Evolutionary conservation across 1,140 invertebrate genomes (phyloP).

Genomic region (Hyposmocoma kahamanoa): DNA sequence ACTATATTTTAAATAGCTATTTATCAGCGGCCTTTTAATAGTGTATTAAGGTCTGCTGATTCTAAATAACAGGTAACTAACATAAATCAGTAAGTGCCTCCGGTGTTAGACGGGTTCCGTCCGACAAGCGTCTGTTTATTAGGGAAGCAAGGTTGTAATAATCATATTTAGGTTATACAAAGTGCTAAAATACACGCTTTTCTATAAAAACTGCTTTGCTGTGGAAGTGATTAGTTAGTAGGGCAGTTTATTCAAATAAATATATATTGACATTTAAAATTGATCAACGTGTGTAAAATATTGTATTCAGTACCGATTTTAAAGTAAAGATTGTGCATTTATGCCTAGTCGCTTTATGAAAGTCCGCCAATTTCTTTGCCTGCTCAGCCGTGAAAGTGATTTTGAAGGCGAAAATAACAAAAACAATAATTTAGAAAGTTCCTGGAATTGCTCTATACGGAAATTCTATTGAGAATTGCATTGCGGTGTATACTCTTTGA

Average conservation of each 20-base stretch:
- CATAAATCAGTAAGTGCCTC: constrained; percentile 39
- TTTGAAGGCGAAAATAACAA: constrained; percentile 18
- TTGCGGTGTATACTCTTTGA: constrained; percentile 9
- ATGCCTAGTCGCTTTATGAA: too few relatives aligned
- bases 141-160: constrained; percentile 5
- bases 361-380: too few relatives aligned
- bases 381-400: constrained; percentile 22
- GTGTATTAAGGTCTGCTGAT: constrained; percentile 37
- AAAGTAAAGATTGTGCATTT: too few relatives aligned
- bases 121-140: constrained; percentile 12
- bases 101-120: constrained; percentile 21
- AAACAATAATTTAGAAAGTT: constrained; percentile 17
- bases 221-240: neutral
- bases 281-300: too few relatives aligned
- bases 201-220: neutral
- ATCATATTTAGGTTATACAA: neutral
- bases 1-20: too few relatives aligned
- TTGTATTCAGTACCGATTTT: too few relatives aligned
- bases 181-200: neutral
- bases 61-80: constrained; percentile 36
- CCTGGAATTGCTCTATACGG: constrained; percentile 19
- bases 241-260: too few relatives aligned
- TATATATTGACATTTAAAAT: too few relatives aligned
- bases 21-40: constrained; percentile 12
- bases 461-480: constrained; percentile 22